These are phyloP conservation scores for Sebastes diaconus DNA, from an alignment of 2,797 vertebrate genomes.

Conservation along the genomic window DNA sequence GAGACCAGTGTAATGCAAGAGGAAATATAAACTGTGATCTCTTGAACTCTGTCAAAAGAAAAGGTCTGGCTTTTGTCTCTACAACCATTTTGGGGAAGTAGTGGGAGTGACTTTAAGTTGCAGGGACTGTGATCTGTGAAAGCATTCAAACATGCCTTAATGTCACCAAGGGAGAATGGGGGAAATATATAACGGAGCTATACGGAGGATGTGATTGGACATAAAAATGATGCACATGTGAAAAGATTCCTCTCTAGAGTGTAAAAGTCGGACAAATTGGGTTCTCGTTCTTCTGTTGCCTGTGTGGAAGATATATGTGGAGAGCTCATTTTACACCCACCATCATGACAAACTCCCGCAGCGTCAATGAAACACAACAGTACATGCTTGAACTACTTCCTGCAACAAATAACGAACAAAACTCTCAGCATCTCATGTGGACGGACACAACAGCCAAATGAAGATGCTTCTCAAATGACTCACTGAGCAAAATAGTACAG, in stretches of 20 bases:
- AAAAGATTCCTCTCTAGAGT: conserved; percentile 12
- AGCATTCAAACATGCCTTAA: conserved; percentile 46
- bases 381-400: neutral
- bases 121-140: conserved; percentile 56
- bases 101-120: conserved; percentile 59
- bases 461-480: conserved; percentile 20
- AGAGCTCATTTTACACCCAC: conserved; percentile 13
- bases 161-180: conserved; percentile 29
- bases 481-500: conserved; percentile 8
- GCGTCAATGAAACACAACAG: conserved; percentile 28
- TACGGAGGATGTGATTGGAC: conserved; percentile 20
- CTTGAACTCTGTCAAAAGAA: conserved; percentile 73
- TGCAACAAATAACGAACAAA: neutral
- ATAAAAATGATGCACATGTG: conserved; percentile 31
- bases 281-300: conserved; percentile 37
- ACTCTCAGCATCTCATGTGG: neutral
- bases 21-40: conserved; percentile 78
- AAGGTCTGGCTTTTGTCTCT: conserved; percentile 72
- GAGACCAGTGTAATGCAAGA: conserved; percentile 65
- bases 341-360: conserved; percentile 17
- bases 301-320: conserved; percentile 8
- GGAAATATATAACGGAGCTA: conserved; percentile 9
- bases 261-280: conserved; percentile 45
- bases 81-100: conserved; percentile 60
- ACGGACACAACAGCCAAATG: conserved; percentile 2